Base-by-base conservation (phyloP, 2,888 invertebrate genomes). In the Neocrepidodera transversa region DNA sequence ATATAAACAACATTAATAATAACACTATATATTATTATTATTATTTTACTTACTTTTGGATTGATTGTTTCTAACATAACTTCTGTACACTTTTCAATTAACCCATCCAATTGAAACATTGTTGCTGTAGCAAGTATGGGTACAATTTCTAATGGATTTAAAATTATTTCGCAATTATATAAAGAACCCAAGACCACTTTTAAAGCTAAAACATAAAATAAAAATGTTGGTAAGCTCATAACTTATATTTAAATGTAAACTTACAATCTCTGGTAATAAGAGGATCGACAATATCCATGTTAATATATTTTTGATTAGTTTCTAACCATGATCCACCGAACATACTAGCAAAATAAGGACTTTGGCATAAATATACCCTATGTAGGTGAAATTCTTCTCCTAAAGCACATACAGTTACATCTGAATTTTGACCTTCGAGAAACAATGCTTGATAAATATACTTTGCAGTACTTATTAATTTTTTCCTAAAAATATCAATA, bases 261-360 rank as follows among this genome's bases (percentile, higher is more conserved):
- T 82, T 80, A 88, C 89, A 86, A 56, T 88, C 86, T 55, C 83
- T 72, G 2, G 86, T 89, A 59, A 91, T 88, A 62, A 87, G 84
- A 10, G 88, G 86, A 82, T 91, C 91, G 2, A 86, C 82, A 49
- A 91, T 86, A 77, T 88, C 86, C 51, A 91, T 87, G 54, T 80
- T 81, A 32, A 92, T 85, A 60, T 85, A 82, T 66, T 84, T 83
- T 77, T 88, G 85, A 47, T 83, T 82, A 0, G 88, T 82, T 78
- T 92, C 91, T 69, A 84, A 83, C 91, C 91, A 92, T 1, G 87
- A 85, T 2, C 91, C 91, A 69, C 86, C 88, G 76, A 91, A 91
- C 91, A 92, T 91, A 71, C 89, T 89, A 8, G 86, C 84, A 78
- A 92, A 92, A 75, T 91, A 91, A 0, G 88, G 88, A 72, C 90